These are phyloP conservation scores for Yponomeuta sedellus DNA, from an alignment of 2,888 invertebrate genomes.

Conservation along the genomic window DNA sequence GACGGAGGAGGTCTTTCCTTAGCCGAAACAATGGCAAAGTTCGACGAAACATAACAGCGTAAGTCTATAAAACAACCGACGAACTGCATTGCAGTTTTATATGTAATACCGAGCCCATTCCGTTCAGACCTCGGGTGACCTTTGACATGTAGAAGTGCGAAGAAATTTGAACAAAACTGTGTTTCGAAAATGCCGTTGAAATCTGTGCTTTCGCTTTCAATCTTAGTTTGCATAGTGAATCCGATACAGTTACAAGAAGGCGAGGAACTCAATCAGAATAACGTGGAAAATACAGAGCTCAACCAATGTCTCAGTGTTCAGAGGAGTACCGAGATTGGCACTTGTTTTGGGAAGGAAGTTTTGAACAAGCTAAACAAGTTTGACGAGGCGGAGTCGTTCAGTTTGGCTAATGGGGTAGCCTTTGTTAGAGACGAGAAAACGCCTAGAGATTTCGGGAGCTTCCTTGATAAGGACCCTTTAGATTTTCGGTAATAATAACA, in stretches of 20 bases:
- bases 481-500: conserved; percentile 77
- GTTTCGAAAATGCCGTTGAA: conserved; percentile 22
- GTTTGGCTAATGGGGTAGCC: conserved; percentile 79
- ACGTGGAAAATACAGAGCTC: conserved; percentile 46
- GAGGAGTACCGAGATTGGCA: conserved; percentile 66
- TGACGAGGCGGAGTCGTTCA: conserved; percentile 80
- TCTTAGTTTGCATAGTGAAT: conserved; percentile 24
- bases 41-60: conserved; percentile 70
- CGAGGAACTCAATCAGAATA: conserved; percentile 53
- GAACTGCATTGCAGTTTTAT: conserved; percentile 49
- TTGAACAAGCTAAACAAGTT: conserved; percentile 79
- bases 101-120: conserved; percentile 48
- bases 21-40: conserved; percentile 70
- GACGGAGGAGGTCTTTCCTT: conserved; percentile 41
- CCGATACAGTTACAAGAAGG: conserved; percentile 57
- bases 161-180: conserved; percentile 23
- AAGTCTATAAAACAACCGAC: conserved; percentile 67
- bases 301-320: conserved; percentile 59
- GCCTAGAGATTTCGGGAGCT: conserved; percentile 79
- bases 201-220: conserved; percentile 29
- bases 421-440: conserved; percentile 80
- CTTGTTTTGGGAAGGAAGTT: conserved; percentile 83
- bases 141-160: not conserved
- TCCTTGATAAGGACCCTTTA: conserved; percentile 83
- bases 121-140: conserved; percentile 31